Evolutionary conservation across 2,888 invertebrate species (phyloP).

Genomic region (Drosophila kuntzei): DNA sequence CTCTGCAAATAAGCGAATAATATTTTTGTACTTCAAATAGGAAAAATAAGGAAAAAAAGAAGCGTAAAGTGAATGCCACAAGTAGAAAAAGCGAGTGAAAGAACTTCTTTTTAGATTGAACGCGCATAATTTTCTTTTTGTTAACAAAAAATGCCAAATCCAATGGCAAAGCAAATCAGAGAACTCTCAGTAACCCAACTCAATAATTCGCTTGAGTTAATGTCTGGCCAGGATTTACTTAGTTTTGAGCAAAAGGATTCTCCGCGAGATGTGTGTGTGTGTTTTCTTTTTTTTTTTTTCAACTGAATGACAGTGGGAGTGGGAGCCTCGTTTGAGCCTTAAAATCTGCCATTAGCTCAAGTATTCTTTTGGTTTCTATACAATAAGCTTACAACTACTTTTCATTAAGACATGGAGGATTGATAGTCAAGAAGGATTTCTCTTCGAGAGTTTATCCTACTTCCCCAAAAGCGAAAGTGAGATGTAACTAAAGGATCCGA

Average conservation of each 20-base stretch:
- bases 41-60: background rate
- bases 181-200: slow-evolving; percentile 40
- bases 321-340: slow-evolving; percentile 1
- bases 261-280: slow-evolving; percentile 5
- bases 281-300: background rate
- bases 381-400: background rate
- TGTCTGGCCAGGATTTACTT: slow-evolving; percentile 36
- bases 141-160: slow-evolving; percentile 15
- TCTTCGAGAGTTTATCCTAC: background rate
- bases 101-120: slow-evolving; percentile 9
- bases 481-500: background rate
- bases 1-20: slow-evolving; percentile 75
- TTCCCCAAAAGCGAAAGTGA: background rate
- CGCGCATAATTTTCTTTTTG: slow-evolving; percentile 27
- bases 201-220: slow-evolving; percentile 60
- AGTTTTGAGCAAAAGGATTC: slow-evolving; percentile 34
- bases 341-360: slow-evolving; percentile 16
- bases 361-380: background rate
- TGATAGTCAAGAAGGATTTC: background rate
- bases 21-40: slow-evolving; percentile 67
- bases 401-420: background rate
- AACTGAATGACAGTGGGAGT: slow-evolving; percentile 2
- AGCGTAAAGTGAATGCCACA: slow-evolving; percentile 1
- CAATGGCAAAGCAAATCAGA: slow-evolving; percentile 35
- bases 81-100: slow-evolving; percentile 14